These are phyloP conservation scores for Eospalax fontanierii DNA, from an alignment of 2,797 vertebrate species.

Conservation along the genomic window DNA sequence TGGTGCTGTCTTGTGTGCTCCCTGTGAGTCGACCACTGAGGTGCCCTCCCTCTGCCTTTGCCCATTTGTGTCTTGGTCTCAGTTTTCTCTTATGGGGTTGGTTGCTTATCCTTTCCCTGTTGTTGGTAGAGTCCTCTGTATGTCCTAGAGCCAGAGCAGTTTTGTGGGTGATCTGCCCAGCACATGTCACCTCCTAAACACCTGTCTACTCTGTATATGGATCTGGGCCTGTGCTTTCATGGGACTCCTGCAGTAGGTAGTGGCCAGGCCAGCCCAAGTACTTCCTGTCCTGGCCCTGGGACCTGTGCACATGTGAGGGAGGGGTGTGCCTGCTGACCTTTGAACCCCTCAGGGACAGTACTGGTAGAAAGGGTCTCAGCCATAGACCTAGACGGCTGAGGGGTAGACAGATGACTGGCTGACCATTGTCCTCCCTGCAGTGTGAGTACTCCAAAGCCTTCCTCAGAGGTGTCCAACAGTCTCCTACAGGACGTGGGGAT, in stretches of 20 bases:
- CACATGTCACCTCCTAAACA: rapidly evolving
- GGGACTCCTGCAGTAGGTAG: rapidly evolving
- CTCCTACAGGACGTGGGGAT: background rate
- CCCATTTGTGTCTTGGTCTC: background rate
- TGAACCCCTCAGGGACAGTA: background rate
- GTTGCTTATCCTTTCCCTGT: background rate
- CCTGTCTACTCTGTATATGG: background rate
- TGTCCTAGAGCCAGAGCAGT: background rate
- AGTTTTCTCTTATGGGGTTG: background rate
- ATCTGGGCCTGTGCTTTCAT: background rate
- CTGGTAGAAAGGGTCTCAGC: background rate
- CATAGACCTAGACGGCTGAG: background rate
- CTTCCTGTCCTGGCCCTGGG: background rate
- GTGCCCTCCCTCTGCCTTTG: rapidly evolving
- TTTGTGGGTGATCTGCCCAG: background rate
- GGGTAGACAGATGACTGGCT: background rate
- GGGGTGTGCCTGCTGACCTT: background rate
- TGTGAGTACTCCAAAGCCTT: background rate
- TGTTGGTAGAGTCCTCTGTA: too few species aligned
- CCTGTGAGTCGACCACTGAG: background rate
- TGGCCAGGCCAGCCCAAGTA: too few species aligned
- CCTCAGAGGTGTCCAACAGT: background rate
- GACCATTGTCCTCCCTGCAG: background rate
- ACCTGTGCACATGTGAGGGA: rapidly evolving
- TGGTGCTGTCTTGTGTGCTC: background rate